phyloP scores from a whole-genome alignment of 2,797 vertebrate genomes.

The Coendou prehensilis region DNA sequence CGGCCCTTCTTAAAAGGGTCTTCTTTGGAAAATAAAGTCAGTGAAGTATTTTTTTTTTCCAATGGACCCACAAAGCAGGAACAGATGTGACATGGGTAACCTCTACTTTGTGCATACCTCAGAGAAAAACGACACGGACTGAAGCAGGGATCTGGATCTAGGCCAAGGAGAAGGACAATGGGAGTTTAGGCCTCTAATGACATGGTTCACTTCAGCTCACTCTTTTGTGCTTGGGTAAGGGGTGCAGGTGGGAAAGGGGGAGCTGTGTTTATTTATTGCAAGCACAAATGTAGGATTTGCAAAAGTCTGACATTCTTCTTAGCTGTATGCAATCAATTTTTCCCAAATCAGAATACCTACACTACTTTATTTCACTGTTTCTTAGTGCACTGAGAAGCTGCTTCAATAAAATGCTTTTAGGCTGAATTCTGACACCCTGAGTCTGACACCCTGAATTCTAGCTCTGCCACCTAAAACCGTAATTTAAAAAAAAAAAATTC shows the following conservation, averaged over 20 bases:
- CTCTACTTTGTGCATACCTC: constrained; percentile 89
- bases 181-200: constrained; percentile 86
- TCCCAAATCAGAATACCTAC: not conserved
- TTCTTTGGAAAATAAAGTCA: constrained; percentile 87
- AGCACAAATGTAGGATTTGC: not conserved
- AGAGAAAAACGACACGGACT: constrained; percentile 86
- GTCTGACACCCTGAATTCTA: not conserved
- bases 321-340: not conserved
- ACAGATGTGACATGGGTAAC: constrained; percentile 90
- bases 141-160: constrained; percentile 86
- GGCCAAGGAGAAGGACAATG: constrained; percentile 88
- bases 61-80: constrained; percentile 87
- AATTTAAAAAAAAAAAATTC: not conserved
- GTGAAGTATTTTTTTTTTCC: constrained; percentile 81
- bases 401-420: too few relatives aligned
- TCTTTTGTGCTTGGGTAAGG: constrained; percentile 83
- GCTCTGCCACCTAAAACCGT: not conserved
- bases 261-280: not conserved
- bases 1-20: constrained; percentile 83
- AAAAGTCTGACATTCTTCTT: not conserved
- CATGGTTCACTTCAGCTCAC: constrained; percentile 87
- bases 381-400: not conserved
- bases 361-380: not conserved
- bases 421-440: not conserved
- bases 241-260: constrained; percentile 72